Evolutionary conservation across 1,140 invertebrate genomes (phyloP).

Genomic region (Heliconius himera): DNA sequence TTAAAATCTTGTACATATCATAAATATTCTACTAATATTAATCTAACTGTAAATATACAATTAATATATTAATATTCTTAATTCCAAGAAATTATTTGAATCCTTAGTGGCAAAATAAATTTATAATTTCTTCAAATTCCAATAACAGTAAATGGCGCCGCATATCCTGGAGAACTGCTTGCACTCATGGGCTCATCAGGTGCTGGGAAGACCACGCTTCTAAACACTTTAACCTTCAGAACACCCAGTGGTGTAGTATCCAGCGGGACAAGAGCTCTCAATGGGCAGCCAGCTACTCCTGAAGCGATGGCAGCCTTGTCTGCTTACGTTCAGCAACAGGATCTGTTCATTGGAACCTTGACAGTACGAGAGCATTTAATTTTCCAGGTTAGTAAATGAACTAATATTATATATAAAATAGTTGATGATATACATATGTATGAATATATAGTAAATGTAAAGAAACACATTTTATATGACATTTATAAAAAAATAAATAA

Average conservation of each 20-base stretch:
- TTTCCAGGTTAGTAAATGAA: background rate
- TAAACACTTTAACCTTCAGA: constrained; percentile 94
- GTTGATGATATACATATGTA: too few relatives aligned
- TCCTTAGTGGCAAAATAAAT: too few relatives aligned
- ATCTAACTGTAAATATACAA: background rate
- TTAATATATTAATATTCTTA: too few relatives aligned
- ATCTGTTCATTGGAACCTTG: constrained; percentile 96
- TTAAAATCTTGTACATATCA: too few relatives aligned
- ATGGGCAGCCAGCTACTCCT: constrained; percentile 86
- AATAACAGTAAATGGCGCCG: constrained; percentile 90
- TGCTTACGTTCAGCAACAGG: constrained; percentile 97
- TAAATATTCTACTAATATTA: too few relatives aligned
- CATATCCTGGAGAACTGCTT: constrained; percentile 93
- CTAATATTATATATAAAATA: background rate
- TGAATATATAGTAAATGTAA: too few relatives aligned
- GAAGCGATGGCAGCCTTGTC: constrained; percentile 89
- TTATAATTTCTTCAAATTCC: background rate
- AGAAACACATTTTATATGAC: too few relatives aligned
- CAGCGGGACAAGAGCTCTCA: constrained; percentile 87
- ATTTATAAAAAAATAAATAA: too few relatives aligned
- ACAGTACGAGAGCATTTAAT: constrained; percentile 94
- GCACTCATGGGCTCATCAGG: constrained; percentile 97
- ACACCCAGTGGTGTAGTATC: constrained; percentile 85
- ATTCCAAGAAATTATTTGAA: too few relatives aligned
- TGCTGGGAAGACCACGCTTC: constrained; percentile 96